phyloP scores from a whole-genome alignment of 1,140 invertebrate species.

The Harlomillsia oculata region DNA sequence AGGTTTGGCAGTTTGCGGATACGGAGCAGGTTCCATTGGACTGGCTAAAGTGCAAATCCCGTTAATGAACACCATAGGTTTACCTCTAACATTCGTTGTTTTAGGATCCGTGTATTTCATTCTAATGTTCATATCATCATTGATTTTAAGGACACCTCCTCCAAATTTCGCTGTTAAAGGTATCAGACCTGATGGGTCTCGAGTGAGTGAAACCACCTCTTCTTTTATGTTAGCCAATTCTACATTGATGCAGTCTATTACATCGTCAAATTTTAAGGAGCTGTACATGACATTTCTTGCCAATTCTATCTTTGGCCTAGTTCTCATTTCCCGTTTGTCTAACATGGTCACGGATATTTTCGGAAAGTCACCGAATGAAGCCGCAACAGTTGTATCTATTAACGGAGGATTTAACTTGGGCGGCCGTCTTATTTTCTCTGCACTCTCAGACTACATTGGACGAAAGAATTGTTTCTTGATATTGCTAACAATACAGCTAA shows the following conservation, averaged over 20 bases:
- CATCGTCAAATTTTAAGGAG: constrained; percentile 14
- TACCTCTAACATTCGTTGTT: constrained; percentile 28
- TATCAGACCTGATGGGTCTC: background rate
- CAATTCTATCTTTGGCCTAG: constrained; percentile 28
- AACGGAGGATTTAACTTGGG: constrained; percentile 31
- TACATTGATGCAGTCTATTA: constrained; percentile 25
- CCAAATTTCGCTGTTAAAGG: constrained; percentile 7
- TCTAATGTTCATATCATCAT: constrained; percentile 4
- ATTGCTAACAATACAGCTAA: constrained; percentile 21
- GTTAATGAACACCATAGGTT: constrained; percentile 12
- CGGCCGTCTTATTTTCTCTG: constrained; percentile 27
- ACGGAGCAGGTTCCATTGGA: constrained; percentile 28
- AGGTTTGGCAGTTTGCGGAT: constrained; percentile 31
- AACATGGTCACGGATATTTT: constrained; percentile 32
- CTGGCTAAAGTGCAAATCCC: constrained; percentile 21
- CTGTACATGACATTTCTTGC: constrained; percentile 27
- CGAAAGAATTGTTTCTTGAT: constrained; percentile 26
- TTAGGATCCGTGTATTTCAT: constrained; percentile 19
- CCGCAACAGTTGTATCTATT: constrained; percentile 26
- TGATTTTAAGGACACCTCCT: constrained; percentile 22
- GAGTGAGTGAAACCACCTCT: background rate
- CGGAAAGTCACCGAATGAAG: constrained; percentile 14
- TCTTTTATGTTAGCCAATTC: constrained; percentile 2
- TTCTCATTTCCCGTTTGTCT: constrained; percentile 21
- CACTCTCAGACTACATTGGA: constrained; percentile 26